Percentiles rank a stretch among this genome's conserved stretches.
phyloP scores from a whole-genome alignment of 2,797 vertebrate genomes.

The Margarornis squamiger region DNA sequence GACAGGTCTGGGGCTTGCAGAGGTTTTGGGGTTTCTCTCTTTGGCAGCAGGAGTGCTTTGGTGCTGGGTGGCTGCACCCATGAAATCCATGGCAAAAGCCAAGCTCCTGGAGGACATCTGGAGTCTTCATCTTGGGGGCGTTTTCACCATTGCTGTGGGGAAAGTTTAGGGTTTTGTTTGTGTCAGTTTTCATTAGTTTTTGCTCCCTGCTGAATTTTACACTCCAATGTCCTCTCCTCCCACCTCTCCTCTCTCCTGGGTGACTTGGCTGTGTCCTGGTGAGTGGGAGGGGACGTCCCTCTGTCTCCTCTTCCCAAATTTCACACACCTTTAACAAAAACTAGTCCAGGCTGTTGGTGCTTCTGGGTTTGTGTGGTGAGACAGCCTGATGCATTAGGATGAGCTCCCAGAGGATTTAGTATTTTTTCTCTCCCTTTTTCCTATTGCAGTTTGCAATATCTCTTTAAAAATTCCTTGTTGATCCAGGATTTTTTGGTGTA shows the following conservation, averaged over 20 bases:
- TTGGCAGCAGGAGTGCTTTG: background rate
- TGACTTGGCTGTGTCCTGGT: background rate
- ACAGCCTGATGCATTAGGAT: background rate
- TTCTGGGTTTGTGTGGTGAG: background rate
- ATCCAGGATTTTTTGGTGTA: background rate
- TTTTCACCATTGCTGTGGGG: background rate
- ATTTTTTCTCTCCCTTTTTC: background rate
- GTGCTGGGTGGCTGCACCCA: background rate
- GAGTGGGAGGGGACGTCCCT: background rate
- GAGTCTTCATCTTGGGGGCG: background rate
- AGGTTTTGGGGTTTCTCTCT: background rate
- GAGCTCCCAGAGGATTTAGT: background rate
- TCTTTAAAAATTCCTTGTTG: background rate
- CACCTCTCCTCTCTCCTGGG: too few species aligned
- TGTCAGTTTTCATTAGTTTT: background rate
- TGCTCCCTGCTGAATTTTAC: background rate
- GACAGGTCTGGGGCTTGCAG: background rate
- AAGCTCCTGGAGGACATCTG: background rate
- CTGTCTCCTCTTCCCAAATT: background rate
- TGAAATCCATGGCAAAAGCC: background rate
- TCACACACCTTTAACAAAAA: background rate
- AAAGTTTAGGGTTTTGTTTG: background rate
- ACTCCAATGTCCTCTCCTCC: accelerated
- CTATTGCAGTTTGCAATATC: background rate
- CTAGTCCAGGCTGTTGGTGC: background rate